Conservation (phyloP, 2,888 invertebrate genomes). For the Phanerotoma sp. region DNA sequence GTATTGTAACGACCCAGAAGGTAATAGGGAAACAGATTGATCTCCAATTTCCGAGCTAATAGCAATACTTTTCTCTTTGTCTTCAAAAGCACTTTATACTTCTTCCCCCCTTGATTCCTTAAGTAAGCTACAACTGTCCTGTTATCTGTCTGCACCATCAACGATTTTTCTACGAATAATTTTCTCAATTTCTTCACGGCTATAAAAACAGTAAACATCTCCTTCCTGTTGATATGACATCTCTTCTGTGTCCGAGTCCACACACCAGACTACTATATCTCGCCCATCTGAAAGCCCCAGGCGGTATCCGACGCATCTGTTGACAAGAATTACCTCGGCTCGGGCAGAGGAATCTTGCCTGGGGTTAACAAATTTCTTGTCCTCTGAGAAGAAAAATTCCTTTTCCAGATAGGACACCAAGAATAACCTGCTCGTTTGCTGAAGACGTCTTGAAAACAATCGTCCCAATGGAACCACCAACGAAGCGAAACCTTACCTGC, state of each 20-base stretch:
- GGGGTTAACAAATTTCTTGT: too few relatives aligned
- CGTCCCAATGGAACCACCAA: too few relatives aligned
- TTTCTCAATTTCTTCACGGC: background rate
- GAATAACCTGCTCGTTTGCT: too few relatives aligned
- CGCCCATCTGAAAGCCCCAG: too few relatives aligned
- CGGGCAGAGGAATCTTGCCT: too few relatives aligned
- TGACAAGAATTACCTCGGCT: too few relatives aligned
- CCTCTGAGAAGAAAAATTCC: too few relatives aligned
- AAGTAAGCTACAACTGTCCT: slow-evolving; percentile 8
- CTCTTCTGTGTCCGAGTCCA: background rate
- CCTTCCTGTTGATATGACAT: background rate
- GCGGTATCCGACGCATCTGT: too few relatives aligned
- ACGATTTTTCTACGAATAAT: background rate
- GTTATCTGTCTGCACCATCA: background rate
- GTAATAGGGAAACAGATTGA: slow-evolving; percentile 10
- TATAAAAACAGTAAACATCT: background rate
- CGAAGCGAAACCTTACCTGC: too few relatives aligned
- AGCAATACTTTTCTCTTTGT: slow-evolving; percentile 5
- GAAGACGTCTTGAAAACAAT: too few relatives aligned
- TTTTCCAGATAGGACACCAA: too few relatives aligned
- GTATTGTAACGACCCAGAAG: slow-evolving; percentile 36
- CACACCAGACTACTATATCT: background rate
- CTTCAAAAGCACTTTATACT: background rate
- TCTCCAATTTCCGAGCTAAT: background rate
- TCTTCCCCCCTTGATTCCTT: slow-evolving; percentile 19